These are phyloP conservation scores for Plagodis pulveraria DNA, from an alignment of 2,888 invertebrate genomes.

Conservation along the genomic window DNA sequence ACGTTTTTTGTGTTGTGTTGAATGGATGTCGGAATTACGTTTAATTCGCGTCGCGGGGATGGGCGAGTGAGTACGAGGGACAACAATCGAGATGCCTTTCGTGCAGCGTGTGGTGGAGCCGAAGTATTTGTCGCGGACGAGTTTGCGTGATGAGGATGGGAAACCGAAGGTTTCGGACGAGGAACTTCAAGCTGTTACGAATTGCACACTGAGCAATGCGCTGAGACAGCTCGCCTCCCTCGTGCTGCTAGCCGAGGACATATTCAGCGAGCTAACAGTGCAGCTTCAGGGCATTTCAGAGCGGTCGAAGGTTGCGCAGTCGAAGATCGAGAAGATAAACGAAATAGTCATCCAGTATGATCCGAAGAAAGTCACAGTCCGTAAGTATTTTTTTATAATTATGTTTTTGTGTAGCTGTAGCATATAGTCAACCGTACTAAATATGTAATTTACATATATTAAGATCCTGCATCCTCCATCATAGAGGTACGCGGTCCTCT, in stretches of 20 bases:
- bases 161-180: conserved; percentile 87
- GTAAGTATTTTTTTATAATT: conserved; percentile 87
- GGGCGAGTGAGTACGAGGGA: conserved; percentile 75
- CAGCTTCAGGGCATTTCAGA: conserved; percentile 91
- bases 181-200: conserved; percentile 94
- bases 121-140: conserved; percentile 89
- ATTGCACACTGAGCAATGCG: conserved; percentile 93
- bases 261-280: conserved; percentile 92
- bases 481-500: too few species aligned
- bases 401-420: background rate
- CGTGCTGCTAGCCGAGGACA: conserved; percentile 92
- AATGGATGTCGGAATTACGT: conserved; percentile 79
- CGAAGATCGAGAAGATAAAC: conserved; percentile 89
- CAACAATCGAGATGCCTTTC: conserved; percentile 91
- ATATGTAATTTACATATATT: too few species aligned
- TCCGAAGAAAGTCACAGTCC: conserved; percentile 96
- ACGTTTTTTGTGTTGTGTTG: conserved; percentile 84
- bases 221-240: conserved; percentile 94
- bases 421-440: too few species aligned
- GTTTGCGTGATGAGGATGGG: conserved; percentile 85
- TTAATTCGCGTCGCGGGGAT: conserved; percentile 74
- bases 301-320: conserved; percentile 89
- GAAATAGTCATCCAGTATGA: conserved; percentile 90
- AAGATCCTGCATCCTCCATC: too few species aligned
- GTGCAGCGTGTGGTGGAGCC: conserved; percentile 94